A percentile compares a stretch with the other conserved stretches of the same genome.
Evolutionary conservation across 2,797 vertebrate species (phyloP).

Genomic region (Enteromius mattozi): DNA sequence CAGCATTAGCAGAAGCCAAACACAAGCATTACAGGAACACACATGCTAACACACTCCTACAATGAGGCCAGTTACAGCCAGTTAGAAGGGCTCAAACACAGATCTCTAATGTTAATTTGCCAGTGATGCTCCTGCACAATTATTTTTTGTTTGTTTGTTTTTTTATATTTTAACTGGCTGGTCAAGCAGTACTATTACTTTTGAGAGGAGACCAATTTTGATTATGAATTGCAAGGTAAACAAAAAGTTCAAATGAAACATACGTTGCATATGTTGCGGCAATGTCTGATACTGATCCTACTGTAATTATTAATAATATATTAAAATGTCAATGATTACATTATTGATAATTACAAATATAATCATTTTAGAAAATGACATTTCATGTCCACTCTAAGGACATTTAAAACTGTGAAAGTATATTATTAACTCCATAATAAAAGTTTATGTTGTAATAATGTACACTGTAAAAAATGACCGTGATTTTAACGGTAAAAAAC

Average conservation of each 20-base stretch:
- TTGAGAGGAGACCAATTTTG: neutral
- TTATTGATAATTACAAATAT: neutral
- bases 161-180: neutral
- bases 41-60: conserved; percentile 17
- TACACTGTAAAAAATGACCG: neutral
- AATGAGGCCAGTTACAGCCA: neutral
- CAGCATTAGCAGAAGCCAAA: conserved; percentile 37
- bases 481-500: too few relatives aligned
- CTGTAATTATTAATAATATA: neutral
- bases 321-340: neutral
- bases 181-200: neutral
- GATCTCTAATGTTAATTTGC: neutral
- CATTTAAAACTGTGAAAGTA: too few relatives aligned
- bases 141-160: neutral
- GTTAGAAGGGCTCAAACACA: neutral
- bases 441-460: neutral
- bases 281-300: neutral
- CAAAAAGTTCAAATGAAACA: neutral
- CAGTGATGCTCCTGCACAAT: neutral
- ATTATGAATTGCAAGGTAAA: neutral
- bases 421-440: neutral
- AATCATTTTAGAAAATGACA: too few relatives aligned
- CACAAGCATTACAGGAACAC: neutral
- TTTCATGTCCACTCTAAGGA: too few relatives aligned
- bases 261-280: neutral